A percentile compares a stretch with the other conserved stretches of the same genome.
These are phyloP conservation scores for Ovis canadensis DNA, from an alignment of 2,113 vertebrate genomes.

Conservation along the genomic window DNA sequence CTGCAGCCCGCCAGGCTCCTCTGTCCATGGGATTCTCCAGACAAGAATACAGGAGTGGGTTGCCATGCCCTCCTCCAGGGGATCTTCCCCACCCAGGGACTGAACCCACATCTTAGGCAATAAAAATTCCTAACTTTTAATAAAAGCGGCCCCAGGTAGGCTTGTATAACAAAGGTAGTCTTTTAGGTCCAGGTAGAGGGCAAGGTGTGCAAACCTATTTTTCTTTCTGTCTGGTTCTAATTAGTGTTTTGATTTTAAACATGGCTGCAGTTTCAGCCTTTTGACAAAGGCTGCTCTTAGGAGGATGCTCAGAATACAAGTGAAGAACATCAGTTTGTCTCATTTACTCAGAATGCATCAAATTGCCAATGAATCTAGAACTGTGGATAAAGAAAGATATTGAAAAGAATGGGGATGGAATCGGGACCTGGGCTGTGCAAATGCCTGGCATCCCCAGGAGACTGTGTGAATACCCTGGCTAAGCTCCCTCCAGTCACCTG, in stretches of 20 bases:
- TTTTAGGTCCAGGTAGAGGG: background rate
- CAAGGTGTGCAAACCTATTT: background rate
- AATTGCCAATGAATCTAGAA: background rate
- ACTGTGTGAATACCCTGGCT: background rate
- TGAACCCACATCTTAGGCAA: background rate
- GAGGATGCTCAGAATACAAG: background rate
- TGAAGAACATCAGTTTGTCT: background rate
- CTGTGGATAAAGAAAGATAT: background rate
- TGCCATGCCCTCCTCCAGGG: background rate
- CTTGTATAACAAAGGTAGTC: background rate
- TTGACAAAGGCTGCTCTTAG: background rate
- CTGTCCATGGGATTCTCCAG: background rate
- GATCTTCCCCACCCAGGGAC: background rate
- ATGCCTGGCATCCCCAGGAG: background rate
- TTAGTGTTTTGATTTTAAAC: background rate
- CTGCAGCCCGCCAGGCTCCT: background rate
- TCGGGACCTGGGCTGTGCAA: background rate
- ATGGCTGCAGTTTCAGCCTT: background rate
- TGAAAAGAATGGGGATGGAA: too few relatives aligned
- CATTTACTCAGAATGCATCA: too few relatives aligned
- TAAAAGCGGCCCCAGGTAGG: accelerated
- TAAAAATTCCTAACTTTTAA: background rate
- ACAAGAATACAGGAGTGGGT: background rate
- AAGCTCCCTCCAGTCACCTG: background rate
- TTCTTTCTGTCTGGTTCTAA: background rate